A percentile compares a stretch with the other conserved stretches of the same genome.
Evolutionary conservation across 1,140 invertebrate genomes (phyloP).

Genomic region (Atopsyche davidsoni): DNA sequence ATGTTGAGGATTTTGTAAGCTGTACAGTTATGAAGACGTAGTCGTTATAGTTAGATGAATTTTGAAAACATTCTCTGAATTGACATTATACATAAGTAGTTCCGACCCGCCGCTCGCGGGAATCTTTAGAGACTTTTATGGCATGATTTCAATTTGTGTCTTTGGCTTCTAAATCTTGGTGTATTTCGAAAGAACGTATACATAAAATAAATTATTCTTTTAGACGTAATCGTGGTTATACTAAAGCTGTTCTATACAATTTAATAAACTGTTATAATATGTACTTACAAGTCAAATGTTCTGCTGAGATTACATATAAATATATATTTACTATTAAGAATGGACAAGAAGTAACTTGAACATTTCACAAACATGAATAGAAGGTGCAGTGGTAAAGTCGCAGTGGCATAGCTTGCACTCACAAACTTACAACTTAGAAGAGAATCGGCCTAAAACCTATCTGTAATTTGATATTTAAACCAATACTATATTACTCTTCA

Average conservation of each 20-base stretch:
- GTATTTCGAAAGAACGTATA: conserved; percentile 28
- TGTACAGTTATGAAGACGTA: conserved; percentile 30
- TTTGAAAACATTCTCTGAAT: conserved; percentile 26
- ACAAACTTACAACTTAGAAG: background rate
- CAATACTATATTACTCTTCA: background rate
- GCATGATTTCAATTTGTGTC: conserved; percentile 23
- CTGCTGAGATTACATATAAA: background rate
- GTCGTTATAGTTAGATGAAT: conserved; percentile 30
- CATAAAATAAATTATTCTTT: conserved; percentile 27
- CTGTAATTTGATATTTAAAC: background rate
- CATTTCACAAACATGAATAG: too few species aligned
- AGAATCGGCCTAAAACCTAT: background rate
- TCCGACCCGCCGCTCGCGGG: background rate
- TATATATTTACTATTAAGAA: conserved; percentile 19
- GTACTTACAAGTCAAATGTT: conserved; percentile 22
- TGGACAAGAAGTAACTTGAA: too few species aligned
- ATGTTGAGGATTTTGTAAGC: conserved; percentile 26
- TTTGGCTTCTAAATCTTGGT: conserved; percentile 28
- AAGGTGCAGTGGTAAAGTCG: too few species aligned
- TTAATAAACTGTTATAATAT: conserved; percentile 29
- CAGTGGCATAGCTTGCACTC: too few species aligned
- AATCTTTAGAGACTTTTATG: conserved; percentile 20
- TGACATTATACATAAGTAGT: background rate
- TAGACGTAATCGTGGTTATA: conserved; percentile 29
- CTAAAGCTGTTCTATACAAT: conserved; percentile 28